Percentiles rank a stretch among this genome's conserved stretches.
Conservation (phyloP, 2,888 invertebrate species). For the Micoletzkya japonica region DNA sequence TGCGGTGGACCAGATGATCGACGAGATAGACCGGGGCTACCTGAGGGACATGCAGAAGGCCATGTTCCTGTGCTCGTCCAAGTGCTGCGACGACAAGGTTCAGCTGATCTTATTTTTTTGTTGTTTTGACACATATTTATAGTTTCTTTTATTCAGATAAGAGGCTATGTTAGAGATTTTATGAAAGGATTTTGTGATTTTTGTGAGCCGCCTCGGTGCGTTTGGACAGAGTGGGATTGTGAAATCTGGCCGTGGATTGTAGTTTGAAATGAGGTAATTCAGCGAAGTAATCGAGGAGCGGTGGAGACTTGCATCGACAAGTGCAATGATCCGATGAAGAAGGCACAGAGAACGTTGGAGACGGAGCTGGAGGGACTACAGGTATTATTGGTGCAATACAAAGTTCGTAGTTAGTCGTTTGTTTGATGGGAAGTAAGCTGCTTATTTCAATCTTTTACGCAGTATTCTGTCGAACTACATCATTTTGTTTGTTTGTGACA, state of each 20-base stretch:
- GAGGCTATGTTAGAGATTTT: too few species aligned
- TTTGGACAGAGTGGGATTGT: too few species aligned
- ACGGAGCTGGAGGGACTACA: slow-evolving; percentile 47
- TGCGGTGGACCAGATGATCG: slow-evolving; percentile 55
- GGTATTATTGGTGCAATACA: slow-evolving; percentile 34
- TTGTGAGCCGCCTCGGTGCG: too few species aligned
- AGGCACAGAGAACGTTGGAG: slow-evolving; percentile 51
- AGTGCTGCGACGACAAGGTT: slow-evolving; percentile 34
- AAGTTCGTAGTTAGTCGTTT: neutral
- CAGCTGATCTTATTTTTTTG: neutral
- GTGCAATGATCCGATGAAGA: slow-evolving; percentile 53
- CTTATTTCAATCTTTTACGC: too few species aligned
- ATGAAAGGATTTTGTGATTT: too few species aligned
- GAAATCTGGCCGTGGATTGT: too few species aligned
- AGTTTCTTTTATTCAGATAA: too few species aligned
- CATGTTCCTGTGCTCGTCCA: slow-evolving; percentile 57
- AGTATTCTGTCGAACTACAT: too few species aligned
- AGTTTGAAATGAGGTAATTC: too few species aligned
- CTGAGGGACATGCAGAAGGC: slow-evolving; percentile 55
- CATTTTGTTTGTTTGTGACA: too few species aligned
- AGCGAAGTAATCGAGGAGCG: slow-evolving; percentile 44
- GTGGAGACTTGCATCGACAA: slow-evolving; percentile 55
- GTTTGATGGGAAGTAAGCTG: too few species aligned
- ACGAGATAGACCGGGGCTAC: slow-evolving; percentile 40
- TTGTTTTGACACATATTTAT: too few species aligned